Base-by-base conservation (phyloP, 2,113 vertebrate genomes). In the Carettochelys insculpta region DNA sequence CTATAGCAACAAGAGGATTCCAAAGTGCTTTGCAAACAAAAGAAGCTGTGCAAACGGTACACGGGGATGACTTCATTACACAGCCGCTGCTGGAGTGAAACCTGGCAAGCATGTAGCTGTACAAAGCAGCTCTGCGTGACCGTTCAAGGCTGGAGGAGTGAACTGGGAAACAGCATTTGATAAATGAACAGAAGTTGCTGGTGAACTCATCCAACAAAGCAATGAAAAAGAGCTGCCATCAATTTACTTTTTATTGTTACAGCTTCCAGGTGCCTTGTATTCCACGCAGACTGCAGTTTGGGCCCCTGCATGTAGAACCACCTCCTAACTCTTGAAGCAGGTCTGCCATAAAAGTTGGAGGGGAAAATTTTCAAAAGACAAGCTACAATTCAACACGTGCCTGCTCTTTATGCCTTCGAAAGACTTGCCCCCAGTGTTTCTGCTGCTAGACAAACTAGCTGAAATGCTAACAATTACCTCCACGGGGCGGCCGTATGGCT, bases 101-200 rank as follows among this genome's bases (percentile, higher is more conserved):
- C 0, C 1, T 25, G 1, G 52, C 1, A 38, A 61, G 47, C n/a
- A 34, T 17, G 34, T 50, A 65, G 20, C 83, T 25, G 75, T 2
- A 54, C 8, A 4, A 13, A 31, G 38, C 4, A n/a, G 27, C 25
- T 5, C 7, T 77, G 41, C 1, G 0, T 10, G 54, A 0, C 3
- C 31, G 0, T 22, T 3, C 2, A 31, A 24, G 54, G 47, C 50
- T 54, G 61, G 0, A 0, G 0, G 1, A 58, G 51, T 1, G 22
- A 58, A 34, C 3, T 47, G 10, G 51, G 24, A 34, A 92, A 38
- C 31, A 13, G 77, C 34, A 52, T 80, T 54, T 77, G 71, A 79
- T 31, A 2, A 5, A 2, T 5, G 19, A 51, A 75, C 45, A 68
- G 61, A 38, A 68, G 38, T 38, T 38, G 19, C n/a, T 68, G n/a